Evolutionary conservation across 2,888 invertebrate species (phyloP), one percentile per base, ranked within the genome.

Genomic region (Alloplasta piceator): DNA sequence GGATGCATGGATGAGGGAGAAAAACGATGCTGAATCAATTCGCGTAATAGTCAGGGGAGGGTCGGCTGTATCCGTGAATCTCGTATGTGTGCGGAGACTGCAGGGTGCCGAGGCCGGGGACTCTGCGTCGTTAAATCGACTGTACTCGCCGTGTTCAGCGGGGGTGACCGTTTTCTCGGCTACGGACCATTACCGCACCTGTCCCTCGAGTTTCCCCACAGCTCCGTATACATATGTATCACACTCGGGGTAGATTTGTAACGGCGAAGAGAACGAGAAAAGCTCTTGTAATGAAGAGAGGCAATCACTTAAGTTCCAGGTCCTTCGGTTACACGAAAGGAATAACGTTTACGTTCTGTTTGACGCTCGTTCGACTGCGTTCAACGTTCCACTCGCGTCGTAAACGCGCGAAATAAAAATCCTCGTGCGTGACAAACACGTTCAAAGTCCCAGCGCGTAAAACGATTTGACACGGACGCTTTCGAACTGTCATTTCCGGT

Each of bases 131-230:
- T 73, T 70, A 72, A 76, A 73, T 58, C 48, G 50, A 64, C 55
- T 70, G 71, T 72, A 61, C 68, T 48, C 76, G 56, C 60, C 38
- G 56, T 76, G 76, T 72, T 68, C 71, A 70, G 56, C 58, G 76
- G 63, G 67, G 78, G 72, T 73, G 72, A 67, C 61, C 80, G 70
- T 75, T 66, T 74, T 68, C 76, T 84, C 78, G 61, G 83, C 80
- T 90, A 90, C 90, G 89, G 89, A 58, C 89, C 91, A 91, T 91
- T 91, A 91, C 91, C 89, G 87, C 90, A 91, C 91, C 91, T 91
- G 91, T 89, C 90, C 88, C 88, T 89, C 87, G 87, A 89, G 85
- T 85, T 75, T 61, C n/a, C 12, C n/a, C 38, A 60, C 12, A 3
- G 46, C 10, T 48, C 9, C 39, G 14, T 41, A 46, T 6, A 55